A percentile compares a stretch with the other conserved stretches of the same genome.
Evolutionary conservation across 2,797 vertebrate species (phyloP).

Genomic region (Artibeus lituratus): DNA sequence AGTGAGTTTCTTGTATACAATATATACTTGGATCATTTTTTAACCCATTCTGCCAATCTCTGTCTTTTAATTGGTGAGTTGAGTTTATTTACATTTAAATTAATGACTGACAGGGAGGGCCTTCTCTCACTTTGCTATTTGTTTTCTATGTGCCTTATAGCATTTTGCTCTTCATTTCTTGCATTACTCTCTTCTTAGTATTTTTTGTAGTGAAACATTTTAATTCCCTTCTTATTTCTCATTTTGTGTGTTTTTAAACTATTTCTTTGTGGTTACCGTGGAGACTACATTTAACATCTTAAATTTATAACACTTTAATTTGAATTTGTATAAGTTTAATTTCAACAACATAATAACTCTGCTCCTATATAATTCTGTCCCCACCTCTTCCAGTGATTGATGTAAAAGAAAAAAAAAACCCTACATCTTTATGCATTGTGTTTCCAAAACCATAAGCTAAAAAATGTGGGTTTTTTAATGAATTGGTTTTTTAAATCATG

Average conservation of each 20-base stretch:
- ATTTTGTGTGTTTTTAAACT: background rate
- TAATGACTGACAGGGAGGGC: background rate
- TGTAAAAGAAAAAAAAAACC: background rate
- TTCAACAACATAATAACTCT: background rate
- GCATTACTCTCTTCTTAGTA: background rate
- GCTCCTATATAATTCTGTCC: background rate
- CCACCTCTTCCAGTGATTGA: background rate
- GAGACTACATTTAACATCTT: background rate
- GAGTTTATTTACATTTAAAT: background rate
- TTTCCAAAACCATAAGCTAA: background rate
- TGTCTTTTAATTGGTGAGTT: background rate
- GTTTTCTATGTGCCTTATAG: background rate
- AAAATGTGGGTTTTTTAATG: background rate
- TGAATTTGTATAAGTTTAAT: background rate
- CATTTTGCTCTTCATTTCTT: background rate
- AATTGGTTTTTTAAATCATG: background rate
- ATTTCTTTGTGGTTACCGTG: background rate
- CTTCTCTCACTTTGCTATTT: background rate
- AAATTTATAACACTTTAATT: background rate
- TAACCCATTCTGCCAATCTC: background rate
- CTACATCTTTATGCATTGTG: background rate
- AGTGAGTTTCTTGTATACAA: background rate
- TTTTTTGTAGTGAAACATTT: background rate
- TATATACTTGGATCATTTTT: background rate
- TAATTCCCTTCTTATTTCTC: background rate